Conservation (phyloP, 2,797 vertebrate species). For the Girardinus metallicus region DNA sequence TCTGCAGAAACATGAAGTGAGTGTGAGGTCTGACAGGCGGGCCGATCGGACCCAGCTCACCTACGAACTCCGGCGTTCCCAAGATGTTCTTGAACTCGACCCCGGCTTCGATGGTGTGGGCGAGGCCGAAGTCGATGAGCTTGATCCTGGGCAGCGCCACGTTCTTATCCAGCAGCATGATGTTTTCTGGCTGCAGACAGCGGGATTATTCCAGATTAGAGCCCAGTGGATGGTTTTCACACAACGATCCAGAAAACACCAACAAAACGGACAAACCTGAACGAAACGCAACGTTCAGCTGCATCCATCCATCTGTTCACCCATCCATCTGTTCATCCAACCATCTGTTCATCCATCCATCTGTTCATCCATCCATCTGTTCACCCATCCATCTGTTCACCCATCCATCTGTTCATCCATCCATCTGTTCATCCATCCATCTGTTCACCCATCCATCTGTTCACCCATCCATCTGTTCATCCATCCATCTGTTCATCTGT, state of each 20-base stretch:
- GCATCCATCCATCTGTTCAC: too few species aligned
- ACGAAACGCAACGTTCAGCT: too few species aligned
- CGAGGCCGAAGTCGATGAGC: slow-evolving; percentile 95
- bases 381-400: too few species aligned
- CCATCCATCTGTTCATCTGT: too few species aligned
- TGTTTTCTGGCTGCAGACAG: slow-evolving; percentile 91
- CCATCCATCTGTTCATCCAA: too few species aligned
- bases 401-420: neutral
- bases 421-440: too few species aligned
- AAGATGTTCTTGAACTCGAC: slow-evolving; percentile 99
- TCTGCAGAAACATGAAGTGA: too few species aligned
- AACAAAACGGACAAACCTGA: too few species aligned
- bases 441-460: neutral
- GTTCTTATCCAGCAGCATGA: slow-evolving; percentile 95
- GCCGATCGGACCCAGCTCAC: slow-evolving; percentile 67
- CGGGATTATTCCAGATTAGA: neutral
- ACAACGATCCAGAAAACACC: neutral
- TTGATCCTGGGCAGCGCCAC: slow-evolving; percentile 92
- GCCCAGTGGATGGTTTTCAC: neutral
- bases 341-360: too few species aligned
- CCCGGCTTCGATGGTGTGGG: slow-evolving; percentile 95
- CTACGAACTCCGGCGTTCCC: slow-evolving; percentile 96
- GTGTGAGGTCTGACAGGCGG: too few species aligned
- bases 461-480: too few species aligned
- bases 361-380: too few species aligned